Conservation (phyloP, 2,797 vertebrate species). For the Manis javanica region DNA sequence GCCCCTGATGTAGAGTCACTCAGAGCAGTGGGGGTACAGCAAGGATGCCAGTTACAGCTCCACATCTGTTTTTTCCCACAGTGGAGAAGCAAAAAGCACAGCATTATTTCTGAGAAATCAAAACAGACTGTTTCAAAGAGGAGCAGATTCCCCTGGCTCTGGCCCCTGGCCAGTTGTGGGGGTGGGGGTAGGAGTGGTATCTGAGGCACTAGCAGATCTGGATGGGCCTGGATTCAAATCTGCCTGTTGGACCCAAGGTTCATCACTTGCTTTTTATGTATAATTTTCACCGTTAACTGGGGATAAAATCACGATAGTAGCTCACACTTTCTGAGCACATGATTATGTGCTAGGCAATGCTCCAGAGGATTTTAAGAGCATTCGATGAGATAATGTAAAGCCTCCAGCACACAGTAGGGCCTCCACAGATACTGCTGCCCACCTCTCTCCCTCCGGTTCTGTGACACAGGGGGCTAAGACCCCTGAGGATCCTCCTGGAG, state of each 20-base stretch:
- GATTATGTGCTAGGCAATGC: too few species aligned
- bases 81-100: fast-evolving
- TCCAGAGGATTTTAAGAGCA: not conserved
- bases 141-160: not conserved
- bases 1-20: not conserved
- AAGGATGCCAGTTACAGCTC: not conserved
- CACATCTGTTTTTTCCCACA: not conserved
- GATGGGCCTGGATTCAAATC: not conserved
- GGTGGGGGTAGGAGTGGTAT: fast-evolving
- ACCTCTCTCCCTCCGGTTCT: not conserved
- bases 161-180: not conserved
- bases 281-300: not conserved
- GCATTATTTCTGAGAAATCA: not conserved
- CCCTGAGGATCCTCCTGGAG: not conserved
- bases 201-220: not conserved
- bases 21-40: too few species aligned
- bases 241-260: not conserved
- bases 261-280: not conserved
- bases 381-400: not conserved
- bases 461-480: not conserved
- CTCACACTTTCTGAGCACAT: not conserved
- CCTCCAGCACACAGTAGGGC: not conserved
- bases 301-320: not conserved
- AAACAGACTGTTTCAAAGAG: not conserved
- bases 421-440: not conserved